These are phyloP conservation scores for Chrysocyon brachyurus DNA, from an alignment of 2,797 vertebrate species.

Conservation along the genomic window DNA sequence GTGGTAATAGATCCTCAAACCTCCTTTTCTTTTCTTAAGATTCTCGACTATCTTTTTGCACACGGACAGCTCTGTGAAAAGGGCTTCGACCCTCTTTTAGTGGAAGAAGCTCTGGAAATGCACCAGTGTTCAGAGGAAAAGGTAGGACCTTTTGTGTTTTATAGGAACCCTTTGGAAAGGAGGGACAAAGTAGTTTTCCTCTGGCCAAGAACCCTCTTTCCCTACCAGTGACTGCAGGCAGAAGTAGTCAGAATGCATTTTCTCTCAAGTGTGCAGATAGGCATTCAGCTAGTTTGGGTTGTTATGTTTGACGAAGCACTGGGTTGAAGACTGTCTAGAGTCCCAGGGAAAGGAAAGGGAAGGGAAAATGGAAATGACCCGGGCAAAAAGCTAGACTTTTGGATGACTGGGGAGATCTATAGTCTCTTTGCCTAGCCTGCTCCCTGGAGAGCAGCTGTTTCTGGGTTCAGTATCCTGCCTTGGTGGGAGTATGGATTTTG, in stretches of 20 bases:
- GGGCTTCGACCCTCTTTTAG: conserved; percentile 96
- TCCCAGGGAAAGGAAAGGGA: neutral
- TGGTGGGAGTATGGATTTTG: neutral
- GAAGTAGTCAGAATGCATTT: neutral
- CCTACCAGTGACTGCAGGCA: neutral
- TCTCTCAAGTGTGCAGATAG: neutral
- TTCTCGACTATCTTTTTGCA: conserved; percentile 97
- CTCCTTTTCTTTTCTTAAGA: conserved; percentile 87
- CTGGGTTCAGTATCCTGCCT: neutral
- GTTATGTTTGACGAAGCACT: neutral
- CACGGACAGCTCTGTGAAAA: conserved; percentile 97
- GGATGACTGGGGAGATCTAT: neutral
- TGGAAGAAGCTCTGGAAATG: conserved; percentile 98
- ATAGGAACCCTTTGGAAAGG: neutral
- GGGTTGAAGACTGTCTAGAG: neutral
- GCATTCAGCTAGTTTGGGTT: neutral
- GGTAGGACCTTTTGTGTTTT: conserved; percentile 88
- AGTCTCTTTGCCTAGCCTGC: neutral
- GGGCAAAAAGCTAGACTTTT: neutral
- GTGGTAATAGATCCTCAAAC: neutral
- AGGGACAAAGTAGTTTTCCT: neutral
- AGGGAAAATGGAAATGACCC: neutral
- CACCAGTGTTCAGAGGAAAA: conserved; percentile 98
- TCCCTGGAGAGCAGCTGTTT: neutral
- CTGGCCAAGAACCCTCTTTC: neutral